Evolutionary conservation across 2,888 invertebrate species (phyloP).

Genomic region (Sinodicranocentrus sp.): DNA sequence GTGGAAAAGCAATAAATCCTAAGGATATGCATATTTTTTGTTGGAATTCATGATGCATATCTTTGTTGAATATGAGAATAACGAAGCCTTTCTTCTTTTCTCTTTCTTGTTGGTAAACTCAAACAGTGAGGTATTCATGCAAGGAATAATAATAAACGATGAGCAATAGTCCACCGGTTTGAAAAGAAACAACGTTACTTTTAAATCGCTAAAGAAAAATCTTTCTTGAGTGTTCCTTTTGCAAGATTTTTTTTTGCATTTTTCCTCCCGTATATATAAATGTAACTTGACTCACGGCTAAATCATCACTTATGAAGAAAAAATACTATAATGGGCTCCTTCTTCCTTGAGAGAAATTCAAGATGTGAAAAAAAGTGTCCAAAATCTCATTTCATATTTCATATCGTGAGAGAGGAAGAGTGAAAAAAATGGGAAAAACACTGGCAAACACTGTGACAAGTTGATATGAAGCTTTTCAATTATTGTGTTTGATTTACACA

Average conservation of each 20-base stretch:
- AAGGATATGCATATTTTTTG: slow-evolving; percentile 21
- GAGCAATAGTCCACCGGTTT: too few species aligned
- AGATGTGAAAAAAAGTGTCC: neutral
- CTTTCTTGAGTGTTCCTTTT: too few species aligned
- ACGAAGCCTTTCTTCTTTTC: neutral
- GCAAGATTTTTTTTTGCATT: too few species aligned
- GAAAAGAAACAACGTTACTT: too few species aligned
- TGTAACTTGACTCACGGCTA: too few species aligned
- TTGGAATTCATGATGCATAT: slow-evolving; percentile 57
- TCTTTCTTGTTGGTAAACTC: too few species aligned
- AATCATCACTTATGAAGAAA: too few species aligned
- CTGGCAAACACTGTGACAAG: slow-evolving; percentile 57
- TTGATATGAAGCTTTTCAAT: slow-evolving; percentile 60
- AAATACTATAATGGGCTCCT: too few species aligned
- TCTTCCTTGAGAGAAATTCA: too few species aligned
- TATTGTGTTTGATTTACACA: slow-evolving; percentile 65
- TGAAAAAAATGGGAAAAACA: neutral
- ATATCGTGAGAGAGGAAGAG: neutral
- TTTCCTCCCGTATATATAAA: too few species aligned
- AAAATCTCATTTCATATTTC: slow-evolving; percentile 7
- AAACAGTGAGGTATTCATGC: neutral
- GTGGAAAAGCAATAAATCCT: slow-evolving; percentile 65
- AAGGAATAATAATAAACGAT: neutral
- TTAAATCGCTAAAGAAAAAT: too few species aligned
- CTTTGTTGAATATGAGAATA: too few species aligned